Base-by-base conservation (phyloP, 2,888 invertebrate species). In the Papilio elwesi region DNA sequence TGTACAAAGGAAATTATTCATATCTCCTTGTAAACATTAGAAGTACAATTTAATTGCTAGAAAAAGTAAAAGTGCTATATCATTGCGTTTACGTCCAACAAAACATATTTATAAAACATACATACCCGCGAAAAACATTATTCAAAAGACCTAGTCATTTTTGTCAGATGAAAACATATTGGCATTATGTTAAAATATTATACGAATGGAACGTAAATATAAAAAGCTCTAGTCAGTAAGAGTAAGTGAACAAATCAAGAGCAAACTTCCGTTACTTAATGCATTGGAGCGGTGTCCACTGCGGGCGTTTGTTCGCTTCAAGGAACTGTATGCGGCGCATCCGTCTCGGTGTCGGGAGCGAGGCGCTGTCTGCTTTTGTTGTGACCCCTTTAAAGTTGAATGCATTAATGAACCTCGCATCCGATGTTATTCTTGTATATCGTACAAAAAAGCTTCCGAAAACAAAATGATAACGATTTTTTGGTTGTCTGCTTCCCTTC, bases 221-320 rank as follows among this genome's bases (percentile, higher is more conserved):
- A n/a, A 15, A 62, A n/a, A 43, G n/a, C 10, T 15, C 15, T 8
- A n/a, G 59, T 57, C 36, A 62, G 59, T 62, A 62, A 13, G 26
- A 10, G 36, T 13, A 62, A 69, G 36, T 70, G 49, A 55, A 51
- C 16, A 57, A 66, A 71, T 53, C 70, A 70, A 26, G 63, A 71
- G 38, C 70, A 70, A 70, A 65, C 71, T 57, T 71, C 71, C 65
- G 51, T 71, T 66, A 71, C 48, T 48, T 70, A 64, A 66, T 64
- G 51, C 36, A 51, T 36, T 51, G 65, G 16, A 59, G 15, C 71
- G 59, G 47, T 57, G 69, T 69, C 69, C 51, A 38, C 53, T 15
- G 52, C 38, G 57, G 69, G 43, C 65, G 65, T 73, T 73, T 73
- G 65, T 73, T n/a, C 69, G 59, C 73, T 69, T 73, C 73, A 73